Evolutionary conservation across 2,797 vertebrate genomes (phyloP).

Genomic region (Platyrinchus mystaceus): DNA sequence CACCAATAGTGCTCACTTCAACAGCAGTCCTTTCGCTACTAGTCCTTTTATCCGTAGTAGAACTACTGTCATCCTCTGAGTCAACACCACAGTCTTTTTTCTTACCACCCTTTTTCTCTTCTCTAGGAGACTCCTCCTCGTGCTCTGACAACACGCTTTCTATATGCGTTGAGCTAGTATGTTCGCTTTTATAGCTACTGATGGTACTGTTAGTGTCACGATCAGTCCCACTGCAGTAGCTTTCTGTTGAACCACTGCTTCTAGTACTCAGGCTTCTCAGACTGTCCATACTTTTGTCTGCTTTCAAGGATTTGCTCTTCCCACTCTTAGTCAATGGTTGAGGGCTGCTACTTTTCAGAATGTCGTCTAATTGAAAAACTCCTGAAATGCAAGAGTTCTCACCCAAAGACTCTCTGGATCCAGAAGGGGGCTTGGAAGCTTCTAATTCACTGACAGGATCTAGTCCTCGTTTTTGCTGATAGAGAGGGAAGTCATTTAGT

Average conservation of each 20-base stretch:
- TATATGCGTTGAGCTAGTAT: constrained; percentile 95
- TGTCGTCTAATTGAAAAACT: constrained; percentile 85
- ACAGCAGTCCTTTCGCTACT: constrained; percentile 71
- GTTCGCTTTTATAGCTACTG: constrained; percentile 96
- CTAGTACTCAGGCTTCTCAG: constrained; percentile 93
- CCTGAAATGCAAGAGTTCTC: constrained; percentile 85
- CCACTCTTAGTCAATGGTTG: constrained; percentile 74
- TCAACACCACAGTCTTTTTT: constrained; percentile 71
- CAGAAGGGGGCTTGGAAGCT: constrained; percentile 82
- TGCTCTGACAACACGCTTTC: constrained; percentile 90
- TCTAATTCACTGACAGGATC: constrained; percentile 97
- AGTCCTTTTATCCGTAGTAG: constrained; percentile 74
- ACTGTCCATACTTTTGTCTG: constrained; percentile 91
- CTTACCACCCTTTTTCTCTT: constrained; percentile 72
- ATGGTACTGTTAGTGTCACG: constrained; percentile 95
- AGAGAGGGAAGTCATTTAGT: constrained; percentile 89
- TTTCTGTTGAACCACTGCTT: constrained; percentile 95
- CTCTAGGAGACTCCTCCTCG: constrained; percentile 81
- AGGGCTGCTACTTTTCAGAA: constrained; percentile 76
- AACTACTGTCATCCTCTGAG: constrained; percentile 69
- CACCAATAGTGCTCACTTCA: constrained; percentile 48
- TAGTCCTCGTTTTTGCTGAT: constrained; percentile 90
- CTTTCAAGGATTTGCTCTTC: constrained; percentile 80
- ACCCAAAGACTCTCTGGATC: constrained; percentile 78
- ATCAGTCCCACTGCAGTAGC: constrained; percentile 97